These are phyloP conservation scores for Lysandra coridon DNA, from an alignment of 2,888 invertebrate species.

Conservation along the genomic window DNA sequence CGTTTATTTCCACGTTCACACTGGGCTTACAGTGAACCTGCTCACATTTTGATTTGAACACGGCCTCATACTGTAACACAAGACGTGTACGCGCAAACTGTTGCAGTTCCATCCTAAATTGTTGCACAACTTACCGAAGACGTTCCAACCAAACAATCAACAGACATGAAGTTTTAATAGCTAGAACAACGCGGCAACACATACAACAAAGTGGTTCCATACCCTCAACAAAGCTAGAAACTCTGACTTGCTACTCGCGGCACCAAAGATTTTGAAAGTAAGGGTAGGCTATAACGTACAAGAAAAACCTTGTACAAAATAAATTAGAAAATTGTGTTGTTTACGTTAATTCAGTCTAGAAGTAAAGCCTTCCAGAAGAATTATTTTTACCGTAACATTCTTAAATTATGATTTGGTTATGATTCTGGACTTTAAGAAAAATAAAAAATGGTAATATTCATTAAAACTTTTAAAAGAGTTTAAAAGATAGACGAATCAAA, in stretches of 20 bases:
- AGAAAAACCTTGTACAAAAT: not conserved
- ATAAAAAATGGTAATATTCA: too few species aligned
- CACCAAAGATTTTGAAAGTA: not conserved
- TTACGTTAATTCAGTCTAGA: too few species aligned
- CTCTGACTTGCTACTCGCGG: not conserved
- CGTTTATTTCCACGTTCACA: too few species aligned
- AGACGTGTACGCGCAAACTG: not conserved
- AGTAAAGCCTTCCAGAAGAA: too few species aligned
- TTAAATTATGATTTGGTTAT: too few species aligned
- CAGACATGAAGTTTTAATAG: constrained; percentile 14
- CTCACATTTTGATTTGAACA: too few species aligned
- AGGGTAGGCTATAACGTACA: not conserved
- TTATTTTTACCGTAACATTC: too few species aligned
- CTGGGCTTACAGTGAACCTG: too few species aligned
- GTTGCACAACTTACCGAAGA: not conserved
- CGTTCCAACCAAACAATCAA: not conserved
- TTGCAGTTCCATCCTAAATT: not conserved
- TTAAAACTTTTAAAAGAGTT: too few species aligned
- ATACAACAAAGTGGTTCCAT: constrained; percentile 16
- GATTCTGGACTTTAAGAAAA: too few species aligned
- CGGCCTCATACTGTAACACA: not conserved
- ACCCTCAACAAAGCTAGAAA: constrained; percentile 25
- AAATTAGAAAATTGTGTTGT: too few species aligned
- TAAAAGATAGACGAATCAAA: too few species aligned
- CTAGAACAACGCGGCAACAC: constrained; percentile 3